These are phyloP conservation scores for Drosophila gaucha DNA, from an alignment of 2,888 invertebrate genomes.

Conservation along the genomic window DNA sequence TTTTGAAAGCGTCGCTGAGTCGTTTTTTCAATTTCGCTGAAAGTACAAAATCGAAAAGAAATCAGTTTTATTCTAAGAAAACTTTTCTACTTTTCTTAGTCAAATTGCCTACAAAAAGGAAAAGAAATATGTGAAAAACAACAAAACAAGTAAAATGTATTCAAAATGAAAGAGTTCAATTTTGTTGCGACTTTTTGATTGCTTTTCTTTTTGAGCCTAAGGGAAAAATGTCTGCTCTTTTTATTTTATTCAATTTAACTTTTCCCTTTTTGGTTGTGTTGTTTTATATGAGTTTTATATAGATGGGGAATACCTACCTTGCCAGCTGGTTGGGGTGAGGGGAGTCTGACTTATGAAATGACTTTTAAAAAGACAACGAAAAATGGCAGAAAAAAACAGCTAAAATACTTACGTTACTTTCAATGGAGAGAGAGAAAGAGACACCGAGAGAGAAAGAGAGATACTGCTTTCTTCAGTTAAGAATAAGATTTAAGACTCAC, in stretches of 20 bases:
- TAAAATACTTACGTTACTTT: conserved; percentile 34
- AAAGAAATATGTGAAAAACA: not conserved
- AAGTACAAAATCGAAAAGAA: conserved; percentile 71
- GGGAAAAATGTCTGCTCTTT: conserved; percentile 15
- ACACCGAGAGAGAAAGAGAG: too few relatives aligned
- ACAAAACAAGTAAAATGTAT: not conserved
- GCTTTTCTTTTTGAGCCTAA: conserved; percentile 41
- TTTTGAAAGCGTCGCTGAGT: conserved; percentile 83
- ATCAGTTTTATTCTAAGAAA: conserved; percentile 47
- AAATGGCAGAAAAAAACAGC: conserved; percentile 23
- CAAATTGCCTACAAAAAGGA: conserved; percentile 58
- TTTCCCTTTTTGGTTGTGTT: conserved; percentile 30
- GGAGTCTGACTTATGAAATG: conserved; percentile 20
- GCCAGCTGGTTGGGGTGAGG: too few relatives aligned
- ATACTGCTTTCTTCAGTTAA: not conserved
- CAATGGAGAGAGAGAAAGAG: conserved; percentile 3
- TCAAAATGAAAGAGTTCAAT: conserved; percentile 54
- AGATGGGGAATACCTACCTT: conserved; percentile 62
- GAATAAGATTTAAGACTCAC: conserved; percentile 26
- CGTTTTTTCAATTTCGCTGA: conserved; percentile 83
- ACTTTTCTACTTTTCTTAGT: conserved; percentile 38
- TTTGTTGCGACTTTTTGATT: conserved; percentile 60
- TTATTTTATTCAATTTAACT: conserved; percentile 37
- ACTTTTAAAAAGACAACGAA: conserved; percentile 37
- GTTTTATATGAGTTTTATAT: conserved; percentile 40